A percentile compares a stretch with the other conserved stretches of the same genome.
These are phyloP conservation scores for Rotaria sp. DNA, from an alignment of 2,888 invertebrate genomes.

Conservation along the genomic window DNA sequence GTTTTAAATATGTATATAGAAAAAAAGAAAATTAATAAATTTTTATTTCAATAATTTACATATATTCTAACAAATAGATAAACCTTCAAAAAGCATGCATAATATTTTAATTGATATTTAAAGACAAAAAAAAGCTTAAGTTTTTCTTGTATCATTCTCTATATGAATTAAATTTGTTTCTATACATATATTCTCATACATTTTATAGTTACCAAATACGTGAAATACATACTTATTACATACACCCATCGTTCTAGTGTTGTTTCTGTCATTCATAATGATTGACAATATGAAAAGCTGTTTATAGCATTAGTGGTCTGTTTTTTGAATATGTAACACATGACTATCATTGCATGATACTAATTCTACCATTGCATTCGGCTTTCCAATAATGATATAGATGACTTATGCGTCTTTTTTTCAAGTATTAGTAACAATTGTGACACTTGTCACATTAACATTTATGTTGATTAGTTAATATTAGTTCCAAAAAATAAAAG, in stretches of 20 bases:
- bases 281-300: background rate
- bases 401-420: background rate
- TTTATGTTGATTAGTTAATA: background rate
- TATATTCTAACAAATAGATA: too few species aligned
- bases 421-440: background rate
- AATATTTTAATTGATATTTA: too few species aligned
- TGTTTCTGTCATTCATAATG: background rate
- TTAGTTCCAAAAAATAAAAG: background rate
- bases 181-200: too few species aligned
- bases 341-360: background rate
- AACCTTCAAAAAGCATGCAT: too few species aligned
- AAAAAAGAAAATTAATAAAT: too few species aligned
- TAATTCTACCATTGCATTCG: background rate
- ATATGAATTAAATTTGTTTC: too few species aligned
- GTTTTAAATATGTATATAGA: too few species aligned
- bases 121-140: too few species aligned
- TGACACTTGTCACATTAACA: background rate
- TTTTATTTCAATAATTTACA: too few species aligned
- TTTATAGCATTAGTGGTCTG: background rate
- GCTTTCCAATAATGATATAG: background rate
- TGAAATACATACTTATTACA: too few species aligned
- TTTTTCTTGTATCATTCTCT: too few species aligned
- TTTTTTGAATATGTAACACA: background rate
- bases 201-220: too few species aligned
- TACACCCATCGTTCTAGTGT: background rate